Conservation (phyloP, 2,888 invertebrate species). For the Microchrysa polita region DNA sequence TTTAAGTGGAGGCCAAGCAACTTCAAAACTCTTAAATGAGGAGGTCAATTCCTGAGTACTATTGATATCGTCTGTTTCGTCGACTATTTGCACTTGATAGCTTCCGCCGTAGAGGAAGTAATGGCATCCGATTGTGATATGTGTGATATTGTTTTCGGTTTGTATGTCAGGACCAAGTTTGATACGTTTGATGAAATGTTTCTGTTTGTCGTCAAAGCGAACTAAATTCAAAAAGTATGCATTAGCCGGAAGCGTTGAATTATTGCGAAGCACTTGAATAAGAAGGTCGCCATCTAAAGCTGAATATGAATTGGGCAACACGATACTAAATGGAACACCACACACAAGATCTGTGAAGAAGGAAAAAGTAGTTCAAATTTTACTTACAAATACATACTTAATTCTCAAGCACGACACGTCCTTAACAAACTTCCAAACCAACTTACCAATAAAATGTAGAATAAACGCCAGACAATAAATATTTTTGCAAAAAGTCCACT, state of each 20-base stretch:
- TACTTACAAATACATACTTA: no score
- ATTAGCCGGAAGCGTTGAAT: slow-evolving; percentile 37
- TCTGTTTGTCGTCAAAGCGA: slow-evolving; percentile 58
- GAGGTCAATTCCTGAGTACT: slow-evolving; percentile 57
- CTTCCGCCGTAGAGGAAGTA: slow-evolving; percentile 78
- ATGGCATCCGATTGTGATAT: slow-evolving; percentile 74
- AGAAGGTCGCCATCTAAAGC: slow-evolving; percentile 83
- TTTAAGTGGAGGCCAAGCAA: slow-evolving; percentile 82
- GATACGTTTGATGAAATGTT: slow-evolving; percentile 55
- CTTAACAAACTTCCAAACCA: neutral
- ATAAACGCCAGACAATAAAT: slow-evolving; percentile 7
- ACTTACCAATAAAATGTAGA: slow-evolving; percentile 33
- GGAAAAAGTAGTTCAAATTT: neutral
- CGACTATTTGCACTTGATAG: slow-evolving; percentile 67
- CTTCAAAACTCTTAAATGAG: slow-evolving; percentile 71
- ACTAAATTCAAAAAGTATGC: slow-evolving; percentile 64
- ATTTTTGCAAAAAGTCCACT: slow-evolving; percentile 5
- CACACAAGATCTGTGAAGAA: slow-evolving; percentile 61
- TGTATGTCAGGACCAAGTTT: slow-evolving; percentile 49
- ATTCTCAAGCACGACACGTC: no score
- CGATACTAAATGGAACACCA: slow-evolving; percentile 67
- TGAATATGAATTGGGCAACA: slow-evolving; percentile 79
- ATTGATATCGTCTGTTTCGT: slow-evolving; percentile 48
- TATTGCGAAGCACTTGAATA: slow-evolving; percentile 70
- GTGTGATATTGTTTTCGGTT: slow-evolving; percentile 58